Evolutionary conservation across 2,888 invertebrate genomes (phyloP).

Genomic region (Scaptodrosophila latifasciaeformis): DNA sequence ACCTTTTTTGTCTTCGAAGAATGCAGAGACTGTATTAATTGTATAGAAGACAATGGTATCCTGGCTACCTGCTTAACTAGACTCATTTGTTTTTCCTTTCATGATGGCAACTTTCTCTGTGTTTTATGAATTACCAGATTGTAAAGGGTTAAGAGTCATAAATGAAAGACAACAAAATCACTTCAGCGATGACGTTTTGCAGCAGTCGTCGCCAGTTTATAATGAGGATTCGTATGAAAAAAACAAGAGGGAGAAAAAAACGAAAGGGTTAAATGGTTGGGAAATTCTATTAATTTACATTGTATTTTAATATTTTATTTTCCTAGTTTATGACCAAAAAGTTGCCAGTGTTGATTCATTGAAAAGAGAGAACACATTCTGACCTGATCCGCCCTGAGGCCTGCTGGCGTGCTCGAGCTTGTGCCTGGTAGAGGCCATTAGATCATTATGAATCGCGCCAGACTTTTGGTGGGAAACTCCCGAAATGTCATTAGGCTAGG

Average conservation of each 20-base stretch:
- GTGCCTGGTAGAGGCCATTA: too few species aligned
- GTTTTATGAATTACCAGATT: conserved; percentile 49
- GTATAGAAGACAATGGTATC: not conserved
- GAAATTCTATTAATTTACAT: conserved; percentile 47
- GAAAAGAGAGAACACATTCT: conserved; percentile 21
- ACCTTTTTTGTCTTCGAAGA: conserved; percentile 67
- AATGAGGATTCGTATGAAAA: conserved; percentile 49
- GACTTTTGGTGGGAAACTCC: conserved; percentile 65
- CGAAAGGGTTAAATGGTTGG: conserved; percentile 55
- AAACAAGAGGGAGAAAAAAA: conserved; percentile 13
- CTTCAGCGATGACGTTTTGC: conserved; percentile 22
- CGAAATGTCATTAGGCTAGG: conserved; percentile 58
- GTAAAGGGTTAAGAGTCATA: conserved; percentile 46
- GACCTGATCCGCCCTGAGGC: conserved; percentile 4
- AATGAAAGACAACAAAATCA: conserved; percentile 20
- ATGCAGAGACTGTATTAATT: conserved; percentile 22
- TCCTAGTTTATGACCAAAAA: conserved; percentile 45
- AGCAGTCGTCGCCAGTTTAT: conserved; percentile 61
- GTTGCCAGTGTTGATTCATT: conserved; percentile 55
- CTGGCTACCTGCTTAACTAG: too few species aligned
- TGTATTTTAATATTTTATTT: conserved; percentile 12
- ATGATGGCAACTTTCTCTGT: conserved; percentile 44
- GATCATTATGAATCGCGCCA: conserved; percentile 59
- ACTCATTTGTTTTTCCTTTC: too few species aligned
- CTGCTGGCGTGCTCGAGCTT: conserved; percentile 26